Evolutionary conservation across 1,140 invertebrate genomes (phyloP).

Genomic region (Hylyphantes graminicola): DNA sequence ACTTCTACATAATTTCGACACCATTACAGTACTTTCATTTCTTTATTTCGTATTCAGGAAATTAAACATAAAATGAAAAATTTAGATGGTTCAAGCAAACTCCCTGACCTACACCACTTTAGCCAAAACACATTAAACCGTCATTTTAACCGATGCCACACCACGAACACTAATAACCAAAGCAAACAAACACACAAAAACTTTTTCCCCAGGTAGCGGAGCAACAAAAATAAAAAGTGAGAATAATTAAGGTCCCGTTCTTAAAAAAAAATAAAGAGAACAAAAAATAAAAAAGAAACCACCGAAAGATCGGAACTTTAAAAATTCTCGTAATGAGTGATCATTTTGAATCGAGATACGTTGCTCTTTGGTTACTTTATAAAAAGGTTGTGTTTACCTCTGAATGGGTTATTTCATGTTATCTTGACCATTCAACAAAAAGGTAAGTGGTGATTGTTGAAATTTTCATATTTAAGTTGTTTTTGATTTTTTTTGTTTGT

Average conservation of each 20-base stretch:
- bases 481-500: no score
- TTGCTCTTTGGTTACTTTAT: no score
- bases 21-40: no score
- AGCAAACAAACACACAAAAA: constrained; percentile 15
- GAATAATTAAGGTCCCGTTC: constrained; percentile 33
- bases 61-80: no score
- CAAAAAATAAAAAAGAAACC: constrained; percentile 2
- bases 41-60: no score
- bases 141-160: constrained; percentile 7
- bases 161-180: background rate
- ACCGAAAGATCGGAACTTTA: constrained; percentile 26
- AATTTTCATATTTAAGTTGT: no score
- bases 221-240: background rate
- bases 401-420: no score
- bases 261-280: background rate
- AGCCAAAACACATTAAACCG: background rate
- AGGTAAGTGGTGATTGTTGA: no score
- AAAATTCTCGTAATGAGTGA: constrained; percentile 45
- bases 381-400: no score
- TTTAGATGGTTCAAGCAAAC: background rate
- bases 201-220: constrained; percentile 15
- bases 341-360: background rate
- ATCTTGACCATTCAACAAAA: no score
- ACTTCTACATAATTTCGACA: no score
- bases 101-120: constrained; percentile 7